These are phyloP conservation scores for Papilio xuthus DNA, from an alignment of 1,140 invertebrate species.

Conservation along the genomic window DNA sequence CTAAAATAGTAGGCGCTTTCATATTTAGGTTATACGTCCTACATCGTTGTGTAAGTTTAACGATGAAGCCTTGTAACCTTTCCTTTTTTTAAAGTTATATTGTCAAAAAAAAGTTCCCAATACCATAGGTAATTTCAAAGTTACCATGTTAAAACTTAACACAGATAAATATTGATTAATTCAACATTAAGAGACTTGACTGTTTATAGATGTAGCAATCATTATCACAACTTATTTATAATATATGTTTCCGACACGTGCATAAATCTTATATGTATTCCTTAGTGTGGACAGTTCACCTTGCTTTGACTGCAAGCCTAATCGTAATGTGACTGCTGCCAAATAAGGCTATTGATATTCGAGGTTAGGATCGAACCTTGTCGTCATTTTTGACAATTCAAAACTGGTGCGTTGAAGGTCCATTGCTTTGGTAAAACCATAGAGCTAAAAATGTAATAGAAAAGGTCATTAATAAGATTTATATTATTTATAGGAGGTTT, in stretches of 20 bases:
- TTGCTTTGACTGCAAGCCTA: conserved; percentile 47
- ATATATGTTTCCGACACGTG: conserved; percentile 6
- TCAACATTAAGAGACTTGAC: neutral
- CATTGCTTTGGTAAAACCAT: neutral
- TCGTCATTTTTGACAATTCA: conserved; percentile 28
- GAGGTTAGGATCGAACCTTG: conserved; percentile 31
- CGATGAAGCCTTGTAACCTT: too few relatives aligned
- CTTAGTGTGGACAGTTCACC: conserved; percentile 44
- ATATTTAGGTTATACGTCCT: neutral
- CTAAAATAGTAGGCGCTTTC: too few relatives aligned
- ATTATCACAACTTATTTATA: neutral
- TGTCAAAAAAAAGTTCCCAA: too few relatives aligned
- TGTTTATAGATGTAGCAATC: conserved; percentile 14
- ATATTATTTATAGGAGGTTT: too few relatives aligned
- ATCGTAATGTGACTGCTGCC: conserved; percentile 60
- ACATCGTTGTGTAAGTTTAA: too few relatives aligned
- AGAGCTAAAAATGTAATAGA: neutral
- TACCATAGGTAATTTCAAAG: too few relatives aligned
- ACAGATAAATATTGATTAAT: neutral
- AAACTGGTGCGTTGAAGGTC: conserved; percentile 39
- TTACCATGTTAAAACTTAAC: too few relatives aligned
- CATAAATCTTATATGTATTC: conserved; percentile 45
- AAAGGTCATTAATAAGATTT: too few relatives aligned
- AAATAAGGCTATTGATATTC: conserved; percentile 63
- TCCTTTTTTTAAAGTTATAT: too few relatives aligned